Conservation (phyloP, 2,797 vertebrate genomes). For the Limnodromus scolopaceus region DNA sequence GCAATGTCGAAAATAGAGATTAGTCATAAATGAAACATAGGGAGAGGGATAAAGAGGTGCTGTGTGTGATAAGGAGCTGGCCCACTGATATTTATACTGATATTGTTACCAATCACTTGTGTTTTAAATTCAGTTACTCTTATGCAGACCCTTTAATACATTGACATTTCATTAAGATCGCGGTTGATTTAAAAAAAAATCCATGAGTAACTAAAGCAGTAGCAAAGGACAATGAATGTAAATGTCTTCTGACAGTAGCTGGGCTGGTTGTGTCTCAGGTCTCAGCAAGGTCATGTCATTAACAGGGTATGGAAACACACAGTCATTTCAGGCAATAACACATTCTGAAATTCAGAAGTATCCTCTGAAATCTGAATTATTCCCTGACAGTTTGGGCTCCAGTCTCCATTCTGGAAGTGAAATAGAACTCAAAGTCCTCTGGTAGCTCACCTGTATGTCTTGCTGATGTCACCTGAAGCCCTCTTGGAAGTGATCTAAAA, state of each 20-base stretch:
- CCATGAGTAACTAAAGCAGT: not conserved
- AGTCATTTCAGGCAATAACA: not conserved
- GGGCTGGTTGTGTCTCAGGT: not conserved
- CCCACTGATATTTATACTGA: not conserved
- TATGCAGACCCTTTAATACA: not conserved
- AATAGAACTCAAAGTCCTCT: not conserved
- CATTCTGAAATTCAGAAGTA: not conserved
- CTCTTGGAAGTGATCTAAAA: not conserved
- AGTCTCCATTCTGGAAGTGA: not conserved
- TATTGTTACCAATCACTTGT: not conserved
- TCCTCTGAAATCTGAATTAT: not conserved
- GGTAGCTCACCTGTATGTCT: not conserved
- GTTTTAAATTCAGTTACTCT: not conserved
- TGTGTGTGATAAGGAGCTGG: not conserved
- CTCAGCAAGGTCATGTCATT: not conserved
- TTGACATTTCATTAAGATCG: not conserved
- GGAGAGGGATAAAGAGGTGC: not conserved
- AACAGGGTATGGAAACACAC: not conserved
- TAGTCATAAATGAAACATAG: not conserved
- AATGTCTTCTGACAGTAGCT: not conserved
- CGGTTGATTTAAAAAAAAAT: not conserved
- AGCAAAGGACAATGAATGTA: not conserved
- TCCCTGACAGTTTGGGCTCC: not conserved
- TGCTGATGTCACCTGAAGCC: rapidly evolving
- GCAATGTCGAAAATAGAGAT: conserved; percentile 9